Base-by-base conservation (phyloP, 2,113 vertebrate species). In the Pseudonaja textilis region DNA sequence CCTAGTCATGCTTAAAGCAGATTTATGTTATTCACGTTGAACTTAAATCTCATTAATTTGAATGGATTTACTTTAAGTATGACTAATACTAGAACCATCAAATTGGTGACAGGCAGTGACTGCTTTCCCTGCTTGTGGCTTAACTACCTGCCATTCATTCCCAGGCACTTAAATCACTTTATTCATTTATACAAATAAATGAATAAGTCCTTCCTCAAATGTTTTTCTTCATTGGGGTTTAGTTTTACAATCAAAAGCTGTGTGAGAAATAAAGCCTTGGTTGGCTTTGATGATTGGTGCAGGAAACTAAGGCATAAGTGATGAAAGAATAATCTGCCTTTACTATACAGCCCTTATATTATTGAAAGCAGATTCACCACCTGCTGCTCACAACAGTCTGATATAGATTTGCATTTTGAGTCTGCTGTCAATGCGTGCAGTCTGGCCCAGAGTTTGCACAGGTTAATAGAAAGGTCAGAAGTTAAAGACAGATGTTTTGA, bases 401-500 rank as follows among this genome's bases (percentile, higher is more conserved):
- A 3, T 16, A 14, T 3, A n/a, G 86, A 54, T 87, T 54, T 52
- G 52, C 74, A 81, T n/a, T 20, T 88, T 54, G 45, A 14, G 23
- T 87, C 22, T 47, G 22, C 47, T 20, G 47, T n/a, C 26, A 34
- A 20, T 54, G 29, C 16, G 20, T n/a, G 26, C n/a, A 22, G 54
- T 25, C 22, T 52, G 47, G 11, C 57, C 55, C 92, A 89, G 12
- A 18, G 92, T 88, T 94, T 29, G 29, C 12, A 56, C 2, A 92
- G 29, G 47, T 95, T 64, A 90, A 55, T 29, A 55, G 7, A 90
- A 93, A 89, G 93, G 85, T 81, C 3, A 91, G 54, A 87, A 47
- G 88, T 90, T 92, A 94, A 20, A 57, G 89, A 50, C 47, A 95
- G 93, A 90, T 93, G 34, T 47, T 61, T 29, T 20, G 5, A 18